These are phyloP conservation scores for Clamator glandarius DNA, from an alignment of 2,797 vertebrate species.

Conservation along the genomic window DNA sequence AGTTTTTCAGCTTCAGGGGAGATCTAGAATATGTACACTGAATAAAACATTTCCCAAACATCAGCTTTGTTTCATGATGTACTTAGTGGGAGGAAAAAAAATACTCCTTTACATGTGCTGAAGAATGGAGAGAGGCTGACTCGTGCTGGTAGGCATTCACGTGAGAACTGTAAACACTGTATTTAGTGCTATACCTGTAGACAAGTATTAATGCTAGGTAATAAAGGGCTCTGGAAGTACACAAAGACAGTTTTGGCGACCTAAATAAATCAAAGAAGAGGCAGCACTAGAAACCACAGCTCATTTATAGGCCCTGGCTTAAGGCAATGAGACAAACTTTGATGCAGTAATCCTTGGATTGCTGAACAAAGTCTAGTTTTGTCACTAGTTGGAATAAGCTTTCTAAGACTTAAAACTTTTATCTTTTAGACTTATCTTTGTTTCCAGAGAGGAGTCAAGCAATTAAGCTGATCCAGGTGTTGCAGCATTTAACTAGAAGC, in stretches of 20 bases:
- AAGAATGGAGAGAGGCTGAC: background rate
- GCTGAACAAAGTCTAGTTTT: background rate
- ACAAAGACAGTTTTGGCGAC: background rate
- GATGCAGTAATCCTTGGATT: background rate
- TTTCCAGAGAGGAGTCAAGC: background rate
- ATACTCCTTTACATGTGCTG: background rate
- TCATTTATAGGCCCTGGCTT: background rate
- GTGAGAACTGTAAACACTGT: background rate
- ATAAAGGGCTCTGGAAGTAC: constrained; percentile 2
- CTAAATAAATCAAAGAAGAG: constrained; percentile 40
- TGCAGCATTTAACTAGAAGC: background rate
- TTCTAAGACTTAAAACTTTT: background rate
- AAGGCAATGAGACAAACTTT: background rate
- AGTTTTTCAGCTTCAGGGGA: background rate
- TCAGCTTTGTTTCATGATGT: background rate
- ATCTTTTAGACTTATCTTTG: background rate
- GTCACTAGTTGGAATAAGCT: background rate
- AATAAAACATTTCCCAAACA: background rate
- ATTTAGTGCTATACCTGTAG: background rate
- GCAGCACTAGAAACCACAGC: background rate
- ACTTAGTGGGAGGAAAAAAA: background rate
- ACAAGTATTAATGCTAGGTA: background rate
- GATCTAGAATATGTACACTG: background rate
- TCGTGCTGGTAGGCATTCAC: constrained; percentile 3
- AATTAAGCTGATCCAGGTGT: background rate